Conservation (phyloP, 1,140 invertebrate species). For the Drosophila bipectinata region DNA sequence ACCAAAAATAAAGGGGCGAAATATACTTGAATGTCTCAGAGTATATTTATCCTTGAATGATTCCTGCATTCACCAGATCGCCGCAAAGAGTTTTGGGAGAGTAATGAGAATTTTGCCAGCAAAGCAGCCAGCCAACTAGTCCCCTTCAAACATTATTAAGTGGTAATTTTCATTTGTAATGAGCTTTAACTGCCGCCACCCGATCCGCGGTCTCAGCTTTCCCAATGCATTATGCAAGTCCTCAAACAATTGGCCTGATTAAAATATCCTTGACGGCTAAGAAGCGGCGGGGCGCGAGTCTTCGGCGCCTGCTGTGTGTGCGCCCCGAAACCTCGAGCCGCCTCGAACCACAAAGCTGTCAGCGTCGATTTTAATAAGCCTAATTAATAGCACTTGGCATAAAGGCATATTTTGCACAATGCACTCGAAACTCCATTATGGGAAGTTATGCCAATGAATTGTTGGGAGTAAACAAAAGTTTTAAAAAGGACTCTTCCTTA, state of each 20-base stretch:
- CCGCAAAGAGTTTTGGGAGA: slow-evolving; percentile 37
- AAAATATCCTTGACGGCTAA: slow-evolving; percentile 68
- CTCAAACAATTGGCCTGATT: slow-evolving; percentile 77
- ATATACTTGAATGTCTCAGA: slow-evolving; percentile 5
- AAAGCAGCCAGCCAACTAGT: background rate
- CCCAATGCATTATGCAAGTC: slow-evolving; percentile 63
- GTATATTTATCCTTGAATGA: slow-evolving; percentile 54
- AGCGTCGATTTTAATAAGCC: slow-evolving; percentile 75
- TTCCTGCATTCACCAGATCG: slow-evolving; percentile 57
- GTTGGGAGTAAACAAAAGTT: background rate
- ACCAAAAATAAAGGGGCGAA: slow-evolving; percentile 9
- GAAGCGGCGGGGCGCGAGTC: slow-evolving; percentile 2
- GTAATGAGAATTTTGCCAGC: slow-evolving; percentile 29
- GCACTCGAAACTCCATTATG: slow-evolving; percentile 53
- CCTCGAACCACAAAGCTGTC: slow-evolving; percentile 61
- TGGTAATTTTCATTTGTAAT: slow-evolving; percentile 82
- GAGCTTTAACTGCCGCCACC: slow-evolving; percentile 41
- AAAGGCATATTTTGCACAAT: slow-evolving; percentile 38
- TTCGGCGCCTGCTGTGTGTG: slow-evolving; percentile 4
- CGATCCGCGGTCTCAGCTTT: slow-evolving; percentile 20
- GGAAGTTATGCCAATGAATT: slow-evolving; percentile 10
- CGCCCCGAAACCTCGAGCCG: slow-evolving; percentile 30
- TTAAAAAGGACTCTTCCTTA: background rate
- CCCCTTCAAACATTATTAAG: slow-evolving; percentile 68
- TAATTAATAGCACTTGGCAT: slow-evolving; percentile 68